Conservation (phyloP, 2,113 vertebrate species). For the Felis catus region F.catus_Fca126_mat1.0 CM031417.1:47506001-47506500, state of each 20-base stretch:
- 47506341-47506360: too few relatives aligned
- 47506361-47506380: too few relatives aligned
- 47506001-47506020: conserved; percentile 71
- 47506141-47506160: background rate
- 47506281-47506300: too few relatives aligned
- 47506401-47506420: too few relatives aligned
- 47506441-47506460: background rate
- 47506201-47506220: background rate
- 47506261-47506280: too few relatives aligned
- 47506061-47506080: background rate
- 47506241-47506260: too few relatives aligned
- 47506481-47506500: conserved; percentile 3
- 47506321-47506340: too few relatives aligned
- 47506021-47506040: conserved; percentile 46
- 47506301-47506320: too few relatives aligned
- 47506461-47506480: conserved; percentile 21
- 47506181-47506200: conserved; percentile 1
- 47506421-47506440: too few relatives aligned
- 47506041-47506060: background rate
- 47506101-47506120: background rate
- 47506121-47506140: background rate
- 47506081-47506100: conserved; percentile 11
- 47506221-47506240: too few relatives aligned
- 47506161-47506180: conserved; percentile 13
- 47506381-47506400: too few relatives aligned